Conservation (phyloP, 2,113 vertebrate genomes). For the Scortum barcoo region DNA sequence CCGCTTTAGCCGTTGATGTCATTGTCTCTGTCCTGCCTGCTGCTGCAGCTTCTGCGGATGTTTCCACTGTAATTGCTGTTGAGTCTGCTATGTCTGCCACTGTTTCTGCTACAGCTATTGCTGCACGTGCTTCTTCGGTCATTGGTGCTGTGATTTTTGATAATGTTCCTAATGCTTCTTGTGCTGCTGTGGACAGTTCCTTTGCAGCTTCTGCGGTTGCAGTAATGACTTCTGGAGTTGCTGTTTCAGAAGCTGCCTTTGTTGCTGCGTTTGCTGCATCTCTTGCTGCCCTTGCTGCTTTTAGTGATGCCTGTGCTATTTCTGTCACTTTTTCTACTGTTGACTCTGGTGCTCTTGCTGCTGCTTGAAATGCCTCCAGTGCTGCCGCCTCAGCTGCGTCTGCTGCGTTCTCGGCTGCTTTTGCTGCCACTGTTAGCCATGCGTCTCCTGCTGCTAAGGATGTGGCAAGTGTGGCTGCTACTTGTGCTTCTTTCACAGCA, state of each 20-base stretch:
- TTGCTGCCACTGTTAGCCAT: not conserved
- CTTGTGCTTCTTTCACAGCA: not conserved
- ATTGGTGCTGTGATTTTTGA: not conserved
- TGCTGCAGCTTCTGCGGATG: not conserved
- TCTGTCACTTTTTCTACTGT: not conserved
- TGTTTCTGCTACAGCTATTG: not conserved
- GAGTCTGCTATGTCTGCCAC: constrained; percentile 2
- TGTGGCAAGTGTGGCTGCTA: constrained; percentile 17
- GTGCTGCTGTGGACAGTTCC: not conserved
- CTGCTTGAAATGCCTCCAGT: not conserved
- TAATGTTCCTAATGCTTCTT: not conserved
- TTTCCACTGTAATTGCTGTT: constrained; percentile 29
- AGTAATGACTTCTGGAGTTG: not conserved
- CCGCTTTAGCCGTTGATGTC: not conserved
- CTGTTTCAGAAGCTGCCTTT: not conserved
- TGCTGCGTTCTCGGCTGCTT: constrained; percentile 1
- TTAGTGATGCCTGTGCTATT: not conserved
- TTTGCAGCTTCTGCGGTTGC: constrained; percentile 5
- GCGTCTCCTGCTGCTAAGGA: not conserved
- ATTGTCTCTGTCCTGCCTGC: not conserved
- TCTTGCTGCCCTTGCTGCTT: constrained; percentile 6
- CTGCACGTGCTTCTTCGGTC: not conserved
- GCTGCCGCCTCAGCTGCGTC: not conserved
- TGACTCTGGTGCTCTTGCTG: not conserved
- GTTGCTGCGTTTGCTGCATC: constrained; percentile 13